phyloP scores from a whole-genome alignment of 1,140 invertebrate species.

The Pseudomyrmex dendroicus region DNA sequence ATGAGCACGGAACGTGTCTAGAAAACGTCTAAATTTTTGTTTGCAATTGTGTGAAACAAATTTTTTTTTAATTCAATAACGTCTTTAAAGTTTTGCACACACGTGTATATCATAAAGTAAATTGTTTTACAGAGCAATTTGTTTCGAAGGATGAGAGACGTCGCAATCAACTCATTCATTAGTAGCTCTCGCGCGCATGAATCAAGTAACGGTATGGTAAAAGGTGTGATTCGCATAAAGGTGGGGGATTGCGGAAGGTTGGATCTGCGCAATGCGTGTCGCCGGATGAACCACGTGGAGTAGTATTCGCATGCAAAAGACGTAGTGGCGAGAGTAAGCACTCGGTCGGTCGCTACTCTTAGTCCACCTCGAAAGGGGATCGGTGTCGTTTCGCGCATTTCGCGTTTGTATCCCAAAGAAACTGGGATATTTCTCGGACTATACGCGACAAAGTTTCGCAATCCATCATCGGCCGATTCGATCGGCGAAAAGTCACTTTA shows the following conservation, averaged over 20 bases:
- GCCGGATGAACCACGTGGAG: slow-evolving; percentile 79
- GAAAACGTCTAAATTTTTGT: neutral
- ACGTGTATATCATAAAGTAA: too few relatives aligned
- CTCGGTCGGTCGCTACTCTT: slow-evolving; percentile 57
- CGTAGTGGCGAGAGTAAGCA: slow-evolving; percentile 55
- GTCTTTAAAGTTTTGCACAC: neutral
- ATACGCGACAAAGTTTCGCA: neutral
- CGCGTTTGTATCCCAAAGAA: neutral
- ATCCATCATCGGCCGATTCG: neutral
- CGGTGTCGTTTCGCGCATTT: slow-evolving; percentile 65
- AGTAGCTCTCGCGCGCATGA: slow-evolving; percentile 15
- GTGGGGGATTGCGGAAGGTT: slow-evolving; percentile 68
- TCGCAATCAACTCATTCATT: neutral
- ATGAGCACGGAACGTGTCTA: too few relatives aligned
- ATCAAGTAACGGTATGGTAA: slow-evolving; percentile 66
- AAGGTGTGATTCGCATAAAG: slow-evolving; percentile 70
- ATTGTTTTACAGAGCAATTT: neutral
- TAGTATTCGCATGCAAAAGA: slow-evolving; percentile 82
- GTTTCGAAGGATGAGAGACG: neutral
- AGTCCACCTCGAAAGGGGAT: slow-evolving; percentile 67
- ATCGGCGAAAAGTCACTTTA: neutral
- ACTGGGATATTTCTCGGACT: too few relatives aligned
- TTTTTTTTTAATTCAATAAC: neutral
- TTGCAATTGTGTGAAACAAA: neutral
- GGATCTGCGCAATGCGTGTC: slow-evolving; percentile 81